Conservation (phyloP, 2,888 invertebrate genomes). For the Ichneumoninae sp. region DNA sequence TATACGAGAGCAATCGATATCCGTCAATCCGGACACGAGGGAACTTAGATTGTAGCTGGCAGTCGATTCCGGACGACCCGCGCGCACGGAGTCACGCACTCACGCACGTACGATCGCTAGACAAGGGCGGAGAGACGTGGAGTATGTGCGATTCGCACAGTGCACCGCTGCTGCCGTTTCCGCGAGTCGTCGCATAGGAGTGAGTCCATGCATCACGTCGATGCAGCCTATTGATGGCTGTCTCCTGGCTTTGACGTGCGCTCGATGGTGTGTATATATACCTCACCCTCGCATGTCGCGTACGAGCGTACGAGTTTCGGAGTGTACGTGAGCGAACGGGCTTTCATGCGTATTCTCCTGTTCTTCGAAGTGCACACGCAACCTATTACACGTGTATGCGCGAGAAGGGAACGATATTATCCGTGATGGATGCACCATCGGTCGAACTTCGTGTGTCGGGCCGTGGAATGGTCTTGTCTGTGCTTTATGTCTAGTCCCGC, state of each 20-base stretch:
- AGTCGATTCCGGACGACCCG: conserved; percentile 9
- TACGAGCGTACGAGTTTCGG: conserved; percentile 13
- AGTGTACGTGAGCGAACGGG: conserved; percentile 26
- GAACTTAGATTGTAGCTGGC: conserved; percentile 31
- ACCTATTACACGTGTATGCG: conserved; percentile 44
- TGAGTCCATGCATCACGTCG: conserved; percentile 68
- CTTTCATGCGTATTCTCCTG: conserved; percentile 44
- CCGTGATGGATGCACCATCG: conserved; percentile 72
- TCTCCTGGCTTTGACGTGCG: conserved; percentile 73
- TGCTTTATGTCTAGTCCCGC: conserved; percentile 12
- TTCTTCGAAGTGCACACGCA: conserved; percentile 40
- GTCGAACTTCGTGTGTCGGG: conserved; percentile 61
- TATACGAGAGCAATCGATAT: conserved; percentile 8
- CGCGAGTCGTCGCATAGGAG: conserved; percentile 54
- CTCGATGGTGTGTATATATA: conserved; percentile 33
- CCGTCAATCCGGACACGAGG: neutral
- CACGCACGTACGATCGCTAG: conserved; percentile 32
- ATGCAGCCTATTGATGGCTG: conserved; percentile 72
- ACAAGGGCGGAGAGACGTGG: conserved; percentile 10
- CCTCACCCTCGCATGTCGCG: conserved; percentile 17
- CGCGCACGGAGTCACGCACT: conserved; percentile 6
- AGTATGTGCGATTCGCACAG: conserved; percentile 9
- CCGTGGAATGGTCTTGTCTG: conserved; percentile 23
- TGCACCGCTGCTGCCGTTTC: conserved; percentile 15
- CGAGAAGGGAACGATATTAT: conserved; percentile 69